Conservation (phyloP, 2,888 invertebrate genomes). For the Andrena haemorrhoa region DNA sequence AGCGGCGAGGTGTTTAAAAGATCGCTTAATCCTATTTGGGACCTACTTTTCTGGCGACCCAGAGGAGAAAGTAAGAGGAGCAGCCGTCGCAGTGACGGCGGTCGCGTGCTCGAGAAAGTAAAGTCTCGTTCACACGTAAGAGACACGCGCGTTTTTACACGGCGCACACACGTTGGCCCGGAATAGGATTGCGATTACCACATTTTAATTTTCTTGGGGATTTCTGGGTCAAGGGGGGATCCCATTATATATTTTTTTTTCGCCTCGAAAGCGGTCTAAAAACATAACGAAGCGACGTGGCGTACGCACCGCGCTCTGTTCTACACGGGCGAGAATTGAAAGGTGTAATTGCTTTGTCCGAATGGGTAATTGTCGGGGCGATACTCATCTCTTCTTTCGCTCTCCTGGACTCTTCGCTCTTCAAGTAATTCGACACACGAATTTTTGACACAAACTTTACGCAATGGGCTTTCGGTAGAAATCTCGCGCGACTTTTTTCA, state of each 20-base stretch:
- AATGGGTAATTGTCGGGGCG: conserved; percentile 5
- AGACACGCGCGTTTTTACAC: conserved; percentile 24
- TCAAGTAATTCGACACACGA: not conserved
- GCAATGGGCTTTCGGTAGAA: no score
- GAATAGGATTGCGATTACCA: conserved; percentile 60
- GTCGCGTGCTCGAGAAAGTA: conserved; percentile 81
- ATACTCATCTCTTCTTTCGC: not conserved
- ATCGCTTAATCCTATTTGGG: conserved; percentile 79
- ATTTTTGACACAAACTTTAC: no score
- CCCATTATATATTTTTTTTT: conserved; percentile 6
- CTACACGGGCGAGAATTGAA: not conserved
- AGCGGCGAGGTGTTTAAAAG: conserved; percentile 62
- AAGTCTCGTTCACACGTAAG: conserved; percentile 76
- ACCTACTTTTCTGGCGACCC: conserved; percentile 81
- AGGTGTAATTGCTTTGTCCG: conserved; percentile 19
- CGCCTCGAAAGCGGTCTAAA: conserved; percentile 32
- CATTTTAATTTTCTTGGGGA: conserved; percentile 57
- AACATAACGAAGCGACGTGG: conserved; percentile 13
- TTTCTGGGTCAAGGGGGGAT: conserved; percentile 53
- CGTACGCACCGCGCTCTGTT: conserved; percentile 1
- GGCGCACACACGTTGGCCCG: conserved; percentile 34
- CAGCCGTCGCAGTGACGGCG: conserved; percentile 71
- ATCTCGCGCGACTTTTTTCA: no score
- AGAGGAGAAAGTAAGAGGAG: conserved; percentile 82
- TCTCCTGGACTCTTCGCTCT: not conserved